A percentile compares a stretch with the other conserved stretches of the same genome.
Evolutionary conservation across 1,140 invertebrate genomes (phyloP).

Genomic region (Popillia japonica): DNA sequence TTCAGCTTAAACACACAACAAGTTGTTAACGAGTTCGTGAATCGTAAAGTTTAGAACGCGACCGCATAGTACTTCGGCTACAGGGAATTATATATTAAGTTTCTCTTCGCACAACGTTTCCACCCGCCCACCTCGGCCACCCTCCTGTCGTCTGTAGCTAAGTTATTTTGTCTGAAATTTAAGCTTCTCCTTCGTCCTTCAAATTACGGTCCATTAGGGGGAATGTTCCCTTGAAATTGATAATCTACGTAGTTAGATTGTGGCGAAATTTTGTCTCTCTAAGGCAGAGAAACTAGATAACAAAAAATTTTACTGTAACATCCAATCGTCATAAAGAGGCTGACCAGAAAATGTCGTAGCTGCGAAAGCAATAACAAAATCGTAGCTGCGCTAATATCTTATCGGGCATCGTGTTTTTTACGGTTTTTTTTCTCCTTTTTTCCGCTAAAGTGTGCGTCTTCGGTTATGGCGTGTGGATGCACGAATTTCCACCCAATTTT

Average conservation of each 20-base stretch:
- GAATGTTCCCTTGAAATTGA: slow-evolving; percentile 9
- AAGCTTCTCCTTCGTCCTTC: slow-evolving; percentile 13
- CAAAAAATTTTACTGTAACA: too few relatives aligned
- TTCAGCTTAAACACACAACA: slow-evolving; percentile 41
- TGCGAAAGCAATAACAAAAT: not conserved
- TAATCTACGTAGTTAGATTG: not conserved
- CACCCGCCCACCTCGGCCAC: too few relatives aligned
- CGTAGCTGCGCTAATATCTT: not conserved
- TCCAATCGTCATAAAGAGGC: too few relatives aligned
- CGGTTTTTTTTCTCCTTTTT: too few relatives aligned
- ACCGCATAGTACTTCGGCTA: slow-evolving; percentile 33
- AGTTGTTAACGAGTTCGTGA: slow-evolving; percentile 45
- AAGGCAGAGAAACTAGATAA: too few relatives aligned
- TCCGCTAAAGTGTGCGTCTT: not conserved
- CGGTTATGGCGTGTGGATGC: not conserved
- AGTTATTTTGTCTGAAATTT: slow-evolving; percentile 28
- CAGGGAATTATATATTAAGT: slow-evolving; percentile 29
- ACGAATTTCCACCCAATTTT: slow-evolving; percentile 26
- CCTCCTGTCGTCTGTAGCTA: not conserved
- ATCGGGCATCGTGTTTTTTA: slow-evolving; percentile 6
- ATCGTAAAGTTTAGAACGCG: slow-evolving; percentile 42
- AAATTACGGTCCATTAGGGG: not conserved
- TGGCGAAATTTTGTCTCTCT: too few relatives aligned
- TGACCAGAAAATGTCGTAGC: too few relatives aligned
- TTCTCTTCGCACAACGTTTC: not conserved